These are phyloP conservation scores for Drosophila nigromelanica DNA, from an alignment of 1,140 invertebrate species.

Conservation along the genomic window DNA sequence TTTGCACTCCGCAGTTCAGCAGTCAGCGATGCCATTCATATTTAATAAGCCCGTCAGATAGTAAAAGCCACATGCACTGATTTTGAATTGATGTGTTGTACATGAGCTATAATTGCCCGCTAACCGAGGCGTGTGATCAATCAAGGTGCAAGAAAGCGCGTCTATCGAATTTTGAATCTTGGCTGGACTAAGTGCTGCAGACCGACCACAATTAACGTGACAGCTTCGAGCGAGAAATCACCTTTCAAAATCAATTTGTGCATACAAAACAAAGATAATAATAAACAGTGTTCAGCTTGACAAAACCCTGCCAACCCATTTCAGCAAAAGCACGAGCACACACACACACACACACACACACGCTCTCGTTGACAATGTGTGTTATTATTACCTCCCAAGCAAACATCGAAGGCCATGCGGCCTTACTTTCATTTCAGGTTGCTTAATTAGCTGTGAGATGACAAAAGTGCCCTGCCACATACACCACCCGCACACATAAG, in stretches of 20 bases:
- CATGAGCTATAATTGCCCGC: constrained; percentile 21
- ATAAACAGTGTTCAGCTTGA: constrained; percentile 38
- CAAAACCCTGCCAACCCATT: constrained; percentile 16
- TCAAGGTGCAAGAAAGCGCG: not conserved
- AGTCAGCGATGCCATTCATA: constrained; percentile 45
- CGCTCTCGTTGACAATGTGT: constrained; percentile 3
- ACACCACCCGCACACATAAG: constrained; percentile 5
- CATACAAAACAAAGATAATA: constrained; percentile 62
- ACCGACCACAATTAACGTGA: constrained; percentile 34
- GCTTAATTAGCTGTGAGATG: constrained; percentile 69
- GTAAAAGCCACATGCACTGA: constrained; percentile 24
- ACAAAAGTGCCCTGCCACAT: constrained; percentile 40
- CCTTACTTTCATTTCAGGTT: constrained; percentile 54
- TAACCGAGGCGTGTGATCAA: constrained; percentile 23
- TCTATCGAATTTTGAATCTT: constrained; percentile 8
- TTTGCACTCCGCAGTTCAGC: not conserved
- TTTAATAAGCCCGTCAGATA: constrained; percentile 39
- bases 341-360: not conserved
- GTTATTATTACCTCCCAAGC: constrained; percentile 16
- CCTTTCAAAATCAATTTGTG: constrained; percentile 62
- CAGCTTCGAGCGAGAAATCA: constrained; percentile 39
- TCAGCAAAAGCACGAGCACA: not conserved
- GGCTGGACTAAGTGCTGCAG: constrained; percentile 5
- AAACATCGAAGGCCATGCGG: constrained; percentile 28
- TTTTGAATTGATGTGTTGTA: constrained; percentile 28